Evolutionary conservation across 2,113 vertebrate genomes (phyloP).

Genomic region (Neotoma lepida): DNA sequence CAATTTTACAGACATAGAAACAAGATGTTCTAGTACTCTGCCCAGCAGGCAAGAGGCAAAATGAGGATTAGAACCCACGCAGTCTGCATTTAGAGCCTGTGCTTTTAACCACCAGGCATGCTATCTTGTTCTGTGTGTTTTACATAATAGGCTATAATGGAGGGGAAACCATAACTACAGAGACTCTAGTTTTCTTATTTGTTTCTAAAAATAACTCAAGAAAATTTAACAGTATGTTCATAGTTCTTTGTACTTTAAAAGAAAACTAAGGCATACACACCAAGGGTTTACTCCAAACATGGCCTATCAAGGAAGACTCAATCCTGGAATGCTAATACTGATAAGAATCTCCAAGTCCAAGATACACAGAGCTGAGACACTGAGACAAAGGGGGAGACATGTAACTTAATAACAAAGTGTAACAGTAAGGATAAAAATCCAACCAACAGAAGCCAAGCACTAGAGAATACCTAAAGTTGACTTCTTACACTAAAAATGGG

Average conservation of each 20-base stretch:
- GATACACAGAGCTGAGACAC: neutral
- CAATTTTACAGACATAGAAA: constrained; percentile 45
- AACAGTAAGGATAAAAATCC: constrained; percentile 24
- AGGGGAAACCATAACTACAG: neutral
- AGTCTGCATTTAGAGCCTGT: constrained; percentile 3
- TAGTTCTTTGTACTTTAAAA: constrained; percentile 40
- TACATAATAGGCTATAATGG: neutral
- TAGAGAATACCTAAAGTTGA: constrained; percentile 53
- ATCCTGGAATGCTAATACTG: constrained; percentile 9
- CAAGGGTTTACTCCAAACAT: neutral
- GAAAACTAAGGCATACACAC: constrained; percentile 24
- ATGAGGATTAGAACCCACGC: constrained; percentile 1
- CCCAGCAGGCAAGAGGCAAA: constrained; percentile 30
- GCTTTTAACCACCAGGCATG: neutral
- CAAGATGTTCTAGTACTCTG: constrained; percentile 5
- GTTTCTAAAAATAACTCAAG: constrained; percentile 62
- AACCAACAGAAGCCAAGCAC: neutral
- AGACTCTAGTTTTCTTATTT: constrained; percentile 48
- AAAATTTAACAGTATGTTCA: constrained; percentile 19
- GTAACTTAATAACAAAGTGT: neutral
- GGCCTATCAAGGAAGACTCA: constrained; percentile 29
- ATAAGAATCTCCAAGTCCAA: constrained; percentile 1
- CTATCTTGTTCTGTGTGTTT: neutral
- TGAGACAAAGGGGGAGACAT: neutral
- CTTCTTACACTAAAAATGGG: neutral